Evolutionary conservation across 2,113 vertebrate genomes (phyloP), one percentile per base, ranked within the genome.

Genomic region (Chaetodon trifascialis): DNA sequence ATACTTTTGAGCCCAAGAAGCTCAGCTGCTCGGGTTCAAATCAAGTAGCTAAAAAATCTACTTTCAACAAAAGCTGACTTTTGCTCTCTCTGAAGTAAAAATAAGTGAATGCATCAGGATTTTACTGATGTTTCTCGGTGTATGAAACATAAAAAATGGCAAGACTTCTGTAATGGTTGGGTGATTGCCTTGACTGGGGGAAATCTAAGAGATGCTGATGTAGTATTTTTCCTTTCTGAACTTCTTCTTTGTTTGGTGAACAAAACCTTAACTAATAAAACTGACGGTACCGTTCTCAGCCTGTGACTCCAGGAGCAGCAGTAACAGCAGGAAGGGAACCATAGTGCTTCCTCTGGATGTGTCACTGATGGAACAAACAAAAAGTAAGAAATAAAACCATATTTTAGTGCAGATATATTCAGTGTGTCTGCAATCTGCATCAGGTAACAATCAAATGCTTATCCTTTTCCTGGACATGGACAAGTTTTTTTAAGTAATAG

Each of bases 301-400:
- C 42, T 40, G 47, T 0, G 38, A 23, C 16, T 38, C 11, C 4
- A 60, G 55, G n/a, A 84, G 21, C 77, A 93, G 83, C 40, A 93
- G 25, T 5, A 77, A 59, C 11, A 90, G 67, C 21, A 91, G 64
- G 4, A 82, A 44, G 3, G 77, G 38, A 68, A 85, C 15, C 73
- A 85, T 86, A 30, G 19, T 52, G 12, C 6, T 34, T 76, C 34
- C 25, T 74, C 51, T 85, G 34, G 51, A 70, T 40, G 9, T 38
- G 44, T 36, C 36, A 72, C 54, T 63, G 52, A 42, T 47, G n/a
- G 12, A 42, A 73, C 25, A 10, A 38, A 65, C 15, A 4, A 52
- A 19, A 30, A 69, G 63, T 1, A 0, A 30, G 4, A 40, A 80
- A 59, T 17, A 44, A 63, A 67, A 5, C 0, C 7, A 12, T 34